Conservation (phyloP, 2,113 vertebrate species). For the Menura novaehollandiae region DNA sequence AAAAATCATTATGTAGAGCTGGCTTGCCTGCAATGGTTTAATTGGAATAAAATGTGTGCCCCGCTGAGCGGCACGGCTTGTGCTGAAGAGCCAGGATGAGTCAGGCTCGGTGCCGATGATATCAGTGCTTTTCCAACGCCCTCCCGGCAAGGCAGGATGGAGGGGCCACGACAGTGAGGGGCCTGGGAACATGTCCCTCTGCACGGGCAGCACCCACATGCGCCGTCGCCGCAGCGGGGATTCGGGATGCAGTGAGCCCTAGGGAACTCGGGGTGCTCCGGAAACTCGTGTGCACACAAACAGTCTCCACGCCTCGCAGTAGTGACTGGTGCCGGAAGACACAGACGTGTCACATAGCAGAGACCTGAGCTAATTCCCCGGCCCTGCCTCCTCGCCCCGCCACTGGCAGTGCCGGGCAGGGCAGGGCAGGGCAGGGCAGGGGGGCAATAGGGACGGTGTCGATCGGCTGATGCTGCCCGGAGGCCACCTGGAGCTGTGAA, state of each 20-base stretch:
- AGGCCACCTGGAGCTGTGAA: background rate
- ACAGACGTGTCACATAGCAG: background rate
- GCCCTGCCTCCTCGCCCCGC: background rate
- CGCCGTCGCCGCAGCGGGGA: fast-evolving
- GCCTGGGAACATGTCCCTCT: background rate
- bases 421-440: background rate
- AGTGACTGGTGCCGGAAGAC: background rate
- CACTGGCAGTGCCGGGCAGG: fast-evolving
- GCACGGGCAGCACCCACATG: background rate
- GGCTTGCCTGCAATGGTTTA: background rate
- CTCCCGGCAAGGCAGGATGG: background rate
- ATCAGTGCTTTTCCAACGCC: background rate
- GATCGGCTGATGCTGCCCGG: fast-evolving
- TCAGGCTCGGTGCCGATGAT: slow-evolving; percentile 23
- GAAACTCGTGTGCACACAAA: background rate
- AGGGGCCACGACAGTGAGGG: background rate
- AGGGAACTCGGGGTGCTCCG: background rate
- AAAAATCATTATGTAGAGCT: background rate
- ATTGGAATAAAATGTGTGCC: slow-evolving; percentile 27
- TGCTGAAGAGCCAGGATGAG: slow-evolving; percentile 25
- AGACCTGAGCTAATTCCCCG: background rate
- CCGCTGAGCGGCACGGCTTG: slow-evolving; percentile 5
- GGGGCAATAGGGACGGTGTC: background rate
- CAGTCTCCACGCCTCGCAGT: background rate
- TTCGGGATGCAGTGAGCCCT: background rate